Evolutionary conservation across 2,888 invertebrate species (phyloP).

Genomic region (Brachyptera putata): DNA sequence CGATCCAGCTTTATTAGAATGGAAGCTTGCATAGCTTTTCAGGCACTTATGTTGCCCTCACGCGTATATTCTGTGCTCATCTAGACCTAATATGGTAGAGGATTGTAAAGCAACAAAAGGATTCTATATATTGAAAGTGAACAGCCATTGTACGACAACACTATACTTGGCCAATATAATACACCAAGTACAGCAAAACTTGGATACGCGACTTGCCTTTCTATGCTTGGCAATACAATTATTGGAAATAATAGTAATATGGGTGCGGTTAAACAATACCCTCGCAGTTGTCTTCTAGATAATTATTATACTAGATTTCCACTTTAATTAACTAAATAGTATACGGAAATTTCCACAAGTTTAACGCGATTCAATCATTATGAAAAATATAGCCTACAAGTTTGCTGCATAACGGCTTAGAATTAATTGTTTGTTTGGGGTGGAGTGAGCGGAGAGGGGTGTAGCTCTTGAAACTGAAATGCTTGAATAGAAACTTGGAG

Average conservation of each 20-base stretch:
- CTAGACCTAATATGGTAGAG: not conserved
- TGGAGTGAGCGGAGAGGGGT: too few relatives aligned
- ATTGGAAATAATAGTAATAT: not conserved
- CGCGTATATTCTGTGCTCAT: not conserved
- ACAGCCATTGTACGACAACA: conserved; percentile 1
- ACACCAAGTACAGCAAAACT: not conserved
- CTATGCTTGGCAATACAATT: not conserved
- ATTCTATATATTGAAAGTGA: not conserved
- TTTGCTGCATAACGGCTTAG: not conserved
- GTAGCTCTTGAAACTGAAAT: conserved; percentile 17
- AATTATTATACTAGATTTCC: conserved; percentile 8
- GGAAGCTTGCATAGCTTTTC: conserved; percentile 1
- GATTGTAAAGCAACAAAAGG: conserved; percentile 1
- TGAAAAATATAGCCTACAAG: conserved; percentile 10
- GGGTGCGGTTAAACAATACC: not conserved
- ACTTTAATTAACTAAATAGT: conserved; percentile 12
- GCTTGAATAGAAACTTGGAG: conserved; percentile 15
- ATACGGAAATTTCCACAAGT: conserved; percentile 13
- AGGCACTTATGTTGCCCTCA: conserved; percentile 2
- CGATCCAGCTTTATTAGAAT: conserved; percentile 7
- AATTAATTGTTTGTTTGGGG: conserved; percentile 25
- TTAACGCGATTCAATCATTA: conserved; percentile 7
- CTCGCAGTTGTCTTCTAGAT: not conserved
- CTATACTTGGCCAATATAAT: not conserved
- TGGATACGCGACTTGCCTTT: not conserved